Evolutionary conservation across 2,797 vertebrate genomes (phyloP).

Genomic region (Margarornis squamiger): DNA sequence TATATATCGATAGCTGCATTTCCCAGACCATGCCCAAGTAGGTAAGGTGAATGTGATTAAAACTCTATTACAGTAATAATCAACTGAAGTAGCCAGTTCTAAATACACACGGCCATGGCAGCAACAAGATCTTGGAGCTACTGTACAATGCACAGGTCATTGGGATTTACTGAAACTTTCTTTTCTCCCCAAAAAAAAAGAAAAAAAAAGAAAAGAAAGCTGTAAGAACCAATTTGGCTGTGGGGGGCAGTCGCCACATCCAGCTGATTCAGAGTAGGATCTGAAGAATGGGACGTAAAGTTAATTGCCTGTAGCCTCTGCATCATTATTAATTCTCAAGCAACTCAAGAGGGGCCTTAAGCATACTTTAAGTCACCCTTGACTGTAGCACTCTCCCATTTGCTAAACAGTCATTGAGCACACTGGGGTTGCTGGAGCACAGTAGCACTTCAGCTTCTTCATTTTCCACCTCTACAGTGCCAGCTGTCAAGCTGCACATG

Average conservation of each 20-base stretch:
- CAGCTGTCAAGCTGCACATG: not conserved
- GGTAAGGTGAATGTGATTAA: not conserved
- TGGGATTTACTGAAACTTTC: not conserved
- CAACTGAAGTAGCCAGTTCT: not conserved
- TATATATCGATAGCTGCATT: not conserved
- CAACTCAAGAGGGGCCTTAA: not conserved
- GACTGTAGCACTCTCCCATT: not conserved
- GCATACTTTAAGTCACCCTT: not conserved
- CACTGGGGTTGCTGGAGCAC: not conserved
- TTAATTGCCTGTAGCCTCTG: not conserved
- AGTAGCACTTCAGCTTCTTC: not conserved
- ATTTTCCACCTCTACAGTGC: not conserved
- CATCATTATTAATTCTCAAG: not conserved
- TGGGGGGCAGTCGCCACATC: not conserved
- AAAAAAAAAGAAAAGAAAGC: not conserved
- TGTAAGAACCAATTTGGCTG: not conserved
- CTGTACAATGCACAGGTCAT: not conserved
- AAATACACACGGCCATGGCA: not conserved
- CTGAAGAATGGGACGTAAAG: not conserved
- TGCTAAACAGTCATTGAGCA: not conserved
- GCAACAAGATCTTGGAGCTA: not conserved
- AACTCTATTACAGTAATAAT: not conserved
- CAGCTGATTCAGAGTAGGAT: not conserved
- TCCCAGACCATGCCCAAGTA: not conserved
- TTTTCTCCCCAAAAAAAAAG: accelerated